These are phyloP conservation scores for Synaphobranchus kaupii DNA, from an alignment of 2,797 vertebrate species.

Conservation along the genomic window DNA sequence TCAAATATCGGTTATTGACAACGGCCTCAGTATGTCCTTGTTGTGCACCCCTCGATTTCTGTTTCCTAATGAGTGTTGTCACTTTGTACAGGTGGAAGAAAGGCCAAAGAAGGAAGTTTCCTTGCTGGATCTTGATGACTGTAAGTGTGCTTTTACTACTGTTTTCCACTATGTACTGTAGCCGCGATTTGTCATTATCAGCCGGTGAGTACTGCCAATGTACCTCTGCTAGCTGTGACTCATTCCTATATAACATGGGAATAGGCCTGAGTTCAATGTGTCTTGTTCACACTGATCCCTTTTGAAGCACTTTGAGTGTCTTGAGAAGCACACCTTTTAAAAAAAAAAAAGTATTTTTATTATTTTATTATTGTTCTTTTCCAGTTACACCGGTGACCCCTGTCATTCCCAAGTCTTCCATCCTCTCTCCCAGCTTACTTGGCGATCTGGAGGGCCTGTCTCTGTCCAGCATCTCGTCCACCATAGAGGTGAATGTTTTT, in stretches of 20 bases:
- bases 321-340: not conserved
- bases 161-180: not conserved
- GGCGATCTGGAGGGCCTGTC: constrained; percentile 90
- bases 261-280: not conserved
- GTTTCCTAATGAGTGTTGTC: constrained; percentile 5
- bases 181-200: not conserved
- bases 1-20: too few species aligned
- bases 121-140: constrained; percentile 90
- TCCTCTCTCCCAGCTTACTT: constrained; percentile 79
- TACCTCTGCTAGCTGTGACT: not conserved
- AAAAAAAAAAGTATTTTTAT: not conserved
- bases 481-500: constrained; percentile 79
- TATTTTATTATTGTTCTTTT: not conserved
- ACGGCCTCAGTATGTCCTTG: too few species aligned
- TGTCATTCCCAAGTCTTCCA: constrained; percentile 62
- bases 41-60: too few species aligned
- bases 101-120: constrained; percentile 77
- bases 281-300: not conserved
- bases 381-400: constrained; percentile 76
- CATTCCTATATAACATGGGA: too few species aligned
- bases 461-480: constrained; percentile 73
- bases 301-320: not conserved
- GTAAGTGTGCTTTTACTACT: constrained; percentile 76
- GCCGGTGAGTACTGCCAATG: not conserved
- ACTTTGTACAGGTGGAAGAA: constrained; percentile 64